Percentiles rank a stretch among this genome's conserved stretches.
Conservation (phyloP, 2,797 vertebrate genomes). For the Coendou prehensilis region DNA sequence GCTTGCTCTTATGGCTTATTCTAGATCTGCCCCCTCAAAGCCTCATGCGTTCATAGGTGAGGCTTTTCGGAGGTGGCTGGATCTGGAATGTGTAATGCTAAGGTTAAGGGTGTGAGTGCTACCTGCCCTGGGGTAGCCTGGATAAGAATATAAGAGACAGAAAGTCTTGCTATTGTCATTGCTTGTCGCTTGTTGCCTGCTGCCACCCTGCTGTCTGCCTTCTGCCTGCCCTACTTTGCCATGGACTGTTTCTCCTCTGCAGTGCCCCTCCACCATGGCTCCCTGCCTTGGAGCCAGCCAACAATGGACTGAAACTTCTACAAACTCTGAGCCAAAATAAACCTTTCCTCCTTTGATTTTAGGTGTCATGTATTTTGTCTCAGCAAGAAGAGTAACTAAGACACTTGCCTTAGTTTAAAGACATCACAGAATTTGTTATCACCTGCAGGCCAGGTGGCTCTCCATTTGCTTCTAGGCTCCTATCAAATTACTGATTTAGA, state of each 20-base stretch:
- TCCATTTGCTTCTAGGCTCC: neutral
- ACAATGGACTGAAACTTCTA: neutral
- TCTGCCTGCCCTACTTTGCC: neutral
- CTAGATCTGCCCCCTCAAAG: neutral
- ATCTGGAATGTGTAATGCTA: neutral
- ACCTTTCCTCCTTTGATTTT: neutral
- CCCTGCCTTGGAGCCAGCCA: neutral
- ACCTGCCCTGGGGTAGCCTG: neutral
- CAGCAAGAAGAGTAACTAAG: neutral
- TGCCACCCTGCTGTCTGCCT: neutral
- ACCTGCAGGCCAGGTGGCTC: neutral
- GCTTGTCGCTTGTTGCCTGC: neutral
- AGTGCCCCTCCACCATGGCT: neutral
- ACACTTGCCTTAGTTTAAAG: neutral
- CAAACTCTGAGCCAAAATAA: neutral
- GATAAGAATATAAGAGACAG: neutral
- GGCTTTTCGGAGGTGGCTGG: neutral
- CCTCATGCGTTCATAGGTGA: neutral
- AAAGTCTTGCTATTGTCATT: neutral
- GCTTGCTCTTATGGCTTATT: neutral
- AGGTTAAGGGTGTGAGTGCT: neutral
- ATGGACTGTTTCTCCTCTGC: neutral
- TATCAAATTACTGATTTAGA: conserved; percentile 19
- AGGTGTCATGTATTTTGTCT: neutral
- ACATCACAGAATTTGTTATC: neutral